Conservation (phyloP, 2,888 invertebrate genomes). For the Pyrrhia umbra region DNA sequence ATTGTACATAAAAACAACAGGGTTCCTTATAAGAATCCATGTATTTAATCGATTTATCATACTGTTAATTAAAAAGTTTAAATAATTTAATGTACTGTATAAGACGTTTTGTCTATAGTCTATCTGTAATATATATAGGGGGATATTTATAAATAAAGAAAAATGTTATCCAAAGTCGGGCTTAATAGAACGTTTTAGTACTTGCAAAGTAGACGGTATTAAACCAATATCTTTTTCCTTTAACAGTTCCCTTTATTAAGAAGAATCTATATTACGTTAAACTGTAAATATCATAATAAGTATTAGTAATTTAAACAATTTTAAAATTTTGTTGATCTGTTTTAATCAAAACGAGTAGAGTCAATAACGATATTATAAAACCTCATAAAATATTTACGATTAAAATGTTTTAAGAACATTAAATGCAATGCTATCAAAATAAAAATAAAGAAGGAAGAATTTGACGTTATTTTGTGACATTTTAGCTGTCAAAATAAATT, state of each 20-base stretch:
- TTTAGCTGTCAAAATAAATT: not conserved
- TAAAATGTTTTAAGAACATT: not conserved
- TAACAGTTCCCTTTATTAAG: slow-evolving; percentile 45
- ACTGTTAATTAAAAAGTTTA: slow-evolving; percentile 51
- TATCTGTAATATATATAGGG: slow-evolving; percentile 60
- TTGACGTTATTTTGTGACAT: too few species aligned
- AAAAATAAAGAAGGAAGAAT: not conserved
- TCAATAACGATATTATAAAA: slow-evolving; percentile 44
- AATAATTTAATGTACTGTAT: slow-evolving; percentile 43
- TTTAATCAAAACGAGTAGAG: slow-evolving; percentile 42
- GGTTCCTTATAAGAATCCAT: slow-evolving; percentile 74
- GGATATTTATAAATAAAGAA: slow-evolving; percentile 53
- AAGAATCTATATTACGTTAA: slow-evolving; percentile 50
- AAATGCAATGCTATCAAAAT: not conserved
- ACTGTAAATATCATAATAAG: slow-evolving; percentile 68
- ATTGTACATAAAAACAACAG: slow-evolving; percentile 69
- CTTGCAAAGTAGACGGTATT: slow-evolving; percentile 53
- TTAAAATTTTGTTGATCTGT: slow-evolving; percentile 46
- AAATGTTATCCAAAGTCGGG: slow-evolving; percentile 61
- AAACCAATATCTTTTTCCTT: slow-evolving; percentile 32
- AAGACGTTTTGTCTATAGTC: slow-evolving; percentile 58
- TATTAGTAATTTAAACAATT: slow-evolving; percentile 52
- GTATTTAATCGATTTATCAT: slow-evolving; percentile 56
- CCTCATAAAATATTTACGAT: not conserved
- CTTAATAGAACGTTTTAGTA: slow-evolving; percentile 66